phyloP scores from a whole-genome alignment of 2,888 invertebrate species.

The Agonopterix arenella region DNA sequence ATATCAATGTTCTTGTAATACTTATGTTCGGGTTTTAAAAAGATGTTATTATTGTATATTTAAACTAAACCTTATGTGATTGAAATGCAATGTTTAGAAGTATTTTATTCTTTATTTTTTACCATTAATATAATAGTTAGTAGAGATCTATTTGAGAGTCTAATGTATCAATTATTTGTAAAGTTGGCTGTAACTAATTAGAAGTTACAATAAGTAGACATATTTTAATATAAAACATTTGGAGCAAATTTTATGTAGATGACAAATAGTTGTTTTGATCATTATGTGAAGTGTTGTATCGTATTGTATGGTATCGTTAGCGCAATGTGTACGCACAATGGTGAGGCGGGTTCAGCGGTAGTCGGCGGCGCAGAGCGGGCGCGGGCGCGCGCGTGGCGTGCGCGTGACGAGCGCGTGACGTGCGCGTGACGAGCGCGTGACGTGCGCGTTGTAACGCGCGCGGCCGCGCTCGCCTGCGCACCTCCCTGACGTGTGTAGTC shows the following conservation, averaged over 20 bases:
- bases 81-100: slow-evolving; percentile 78
- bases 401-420: slow-evolving; percentile 6
- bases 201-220: slow-evolving; percentile 75
- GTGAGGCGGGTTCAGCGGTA: slow-evolving; percentile 35
- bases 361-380: slow-evolving; percentile 10
- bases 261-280: slow-evolving; percentile 74
- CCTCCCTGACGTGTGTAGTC: background rate
- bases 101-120: slow-evolving; percentile 78
- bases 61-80: slow-evolving; percentile 77
- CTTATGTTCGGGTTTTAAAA: slow-evolving; percentile 74
- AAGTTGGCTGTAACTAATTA: slow-evolving; percentile 77
- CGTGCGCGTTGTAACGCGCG: background rate
- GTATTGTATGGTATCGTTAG: slow-evolving; percentile 53
- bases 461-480: slow-evolving; percentile 3
- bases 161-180: slow-evolving; percentile 78
- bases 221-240: slow-evolving; percentile 77
- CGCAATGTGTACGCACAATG: slow-evolving; percentile 73
- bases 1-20: slow-evolving; percentile 74
- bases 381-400: slow-evolving; percentile 1
- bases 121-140: slow-evolving; percentile 76
- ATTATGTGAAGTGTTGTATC: slow-evolving; percentile 74
- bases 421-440: slow-evolving; percentile 1
- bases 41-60: slow-evolving; percentile 75
- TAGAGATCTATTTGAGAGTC: slow-evolving; percentile 78
- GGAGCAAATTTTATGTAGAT: slow-evolving; percentile 76